Conservation (phyloP, 2,797 vertebrate genomes). For the Crenichthys baileyi region DNA sequence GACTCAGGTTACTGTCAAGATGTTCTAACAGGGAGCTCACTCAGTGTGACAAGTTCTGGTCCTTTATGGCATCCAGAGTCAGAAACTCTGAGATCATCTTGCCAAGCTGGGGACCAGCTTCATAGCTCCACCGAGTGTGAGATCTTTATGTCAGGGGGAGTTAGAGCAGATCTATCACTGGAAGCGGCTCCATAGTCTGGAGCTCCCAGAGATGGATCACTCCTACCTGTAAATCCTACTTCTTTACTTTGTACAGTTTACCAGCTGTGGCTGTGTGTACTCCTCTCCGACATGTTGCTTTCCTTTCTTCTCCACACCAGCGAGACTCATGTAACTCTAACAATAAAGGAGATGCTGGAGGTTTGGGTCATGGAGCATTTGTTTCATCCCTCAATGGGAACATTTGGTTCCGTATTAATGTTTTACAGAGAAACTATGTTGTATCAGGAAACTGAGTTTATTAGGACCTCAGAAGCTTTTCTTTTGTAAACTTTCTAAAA, state of each 20-base stretch:
- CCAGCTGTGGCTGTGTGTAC: constrained; percentile 61
- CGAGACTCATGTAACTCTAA: constrained; percentile 70
- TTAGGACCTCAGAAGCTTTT: background rate
- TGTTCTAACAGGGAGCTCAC: too few species aligned
- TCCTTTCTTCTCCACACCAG: constrained; percentile 61
- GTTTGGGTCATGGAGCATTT: too few species aligned
- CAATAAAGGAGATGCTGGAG: constrained; percentile 62
- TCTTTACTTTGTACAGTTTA: constrained; percentile 66
- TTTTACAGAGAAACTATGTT: background rate
- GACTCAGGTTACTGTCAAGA: too few species aligned
- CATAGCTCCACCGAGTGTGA: too few species aligned
- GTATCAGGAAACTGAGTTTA: background rate
- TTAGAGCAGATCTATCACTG: too few species aligned
- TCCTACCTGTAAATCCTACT: constrained; percentile 49
- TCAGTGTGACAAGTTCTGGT: background rate
- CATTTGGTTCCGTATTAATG: background rate
- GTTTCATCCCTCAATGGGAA: background rate
- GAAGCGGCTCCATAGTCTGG: too few species aligned
- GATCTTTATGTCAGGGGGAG: too few species aligned
- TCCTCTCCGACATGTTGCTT: constrained; percentile 56
- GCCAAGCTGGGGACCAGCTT: too few species aligned
- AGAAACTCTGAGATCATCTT: too few species aligned
- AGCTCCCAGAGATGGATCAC: too few species aligned
- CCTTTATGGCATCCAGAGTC: background rate
- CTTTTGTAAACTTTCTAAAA: too few species aligned